Evolutionary conservation across 2,113 vertebrate species (phyloP).

Genomic region (Notothenia rossii): DNA sequence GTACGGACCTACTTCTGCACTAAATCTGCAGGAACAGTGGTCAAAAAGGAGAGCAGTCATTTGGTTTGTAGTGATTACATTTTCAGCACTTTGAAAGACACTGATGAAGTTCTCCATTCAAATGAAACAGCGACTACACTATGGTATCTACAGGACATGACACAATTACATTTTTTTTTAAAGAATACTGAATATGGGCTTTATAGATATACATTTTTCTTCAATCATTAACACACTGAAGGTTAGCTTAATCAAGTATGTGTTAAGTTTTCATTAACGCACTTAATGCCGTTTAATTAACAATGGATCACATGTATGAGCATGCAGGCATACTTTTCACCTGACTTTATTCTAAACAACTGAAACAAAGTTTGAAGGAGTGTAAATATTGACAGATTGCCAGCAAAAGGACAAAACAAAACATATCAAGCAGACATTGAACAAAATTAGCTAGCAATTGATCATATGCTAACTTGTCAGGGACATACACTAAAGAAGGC

Average conservation of each 20-base stretch:
- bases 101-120: slow-evolving; percentile 31
- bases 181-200: background rate
- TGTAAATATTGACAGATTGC: too few relatives aligned
- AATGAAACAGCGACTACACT: background rate
- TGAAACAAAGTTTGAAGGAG: too few relatives aligned
- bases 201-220: background rate
- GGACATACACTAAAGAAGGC: too few relatives aligned
- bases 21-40: slow-evolving; percentile 64
- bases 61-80: slow-evolving; percentile 57
- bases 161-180: background rate
- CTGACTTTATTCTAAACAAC: too few relatives aligned
- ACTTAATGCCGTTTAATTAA: background rate
- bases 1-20: slow-evolving; percentile 58
- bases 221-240: background rate
- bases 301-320: too few relatives aligned
- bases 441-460: too few relatives aligned
- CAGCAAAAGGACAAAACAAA: background rate
- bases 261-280: background rate
- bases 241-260: background rate
- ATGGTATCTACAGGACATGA: background rate
- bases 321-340: background rate
- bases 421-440: background rate
- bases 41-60: slow-evolving; percentile 50
- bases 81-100: slow-evolving; percentile 68
- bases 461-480: too few relatives aligned